Evolutionary conservation across 1,140 invertebrate genomes (phyloP).

Genomic region (Penaeus japonicus): DNA sequence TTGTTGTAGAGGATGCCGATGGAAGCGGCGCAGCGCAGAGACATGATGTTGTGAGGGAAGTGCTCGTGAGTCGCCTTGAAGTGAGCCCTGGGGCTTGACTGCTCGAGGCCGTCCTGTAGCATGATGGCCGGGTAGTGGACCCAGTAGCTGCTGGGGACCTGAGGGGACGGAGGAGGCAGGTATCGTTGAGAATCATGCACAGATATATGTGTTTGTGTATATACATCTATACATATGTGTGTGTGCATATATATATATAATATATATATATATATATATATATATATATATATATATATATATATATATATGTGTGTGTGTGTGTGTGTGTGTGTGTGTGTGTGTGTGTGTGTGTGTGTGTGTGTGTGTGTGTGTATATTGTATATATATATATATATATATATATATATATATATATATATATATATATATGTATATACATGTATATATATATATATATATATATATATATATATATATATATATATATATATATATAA

Average conservation of each 20-base stretch:
- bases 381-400: too few species aligned
- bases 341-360: too few species aligned
- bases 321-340: too few species aligned
- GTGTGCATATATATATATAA: too few species aligned
- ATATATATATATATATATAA: background rate
- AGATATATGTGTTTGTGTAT: background rate
- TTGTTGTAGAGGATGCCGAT: slow-evolving; percentile 58
- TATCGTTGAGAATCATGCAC: background rate
- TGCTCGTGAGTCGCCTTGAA: slow-evolving; percentile 55
- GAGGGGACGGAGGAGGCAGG: background rate
- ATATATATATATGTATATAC: background rate
- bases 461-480: background rate
- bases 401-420: background rate
- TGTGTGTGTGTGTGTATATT: too few species aligned
- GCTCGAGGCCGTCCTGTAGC: slow-evolving; percentile 53
- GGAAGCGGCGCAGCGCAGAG: slow-evolving; percentile 57
- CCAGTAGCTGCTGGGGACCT: slow-evolving; percentile 42
- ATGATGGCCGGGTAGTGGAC: slow-evolving; percentile 48
- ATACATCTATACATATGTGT: background rate
- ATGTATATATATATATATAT: background rate
- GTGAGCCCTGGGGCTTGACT: slow-evolving; percentile 55
- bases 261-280: too few species aligned
- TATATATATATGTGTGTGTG: too few species aligned
- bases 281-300: too few species aligned
- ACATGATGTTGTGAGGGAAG: slow-evolving; percentile 56